Evolutionary conservation across 1,140 invertebrate genomes (phyloP).

Genomic region (Hyphantria cunea): DNA sequence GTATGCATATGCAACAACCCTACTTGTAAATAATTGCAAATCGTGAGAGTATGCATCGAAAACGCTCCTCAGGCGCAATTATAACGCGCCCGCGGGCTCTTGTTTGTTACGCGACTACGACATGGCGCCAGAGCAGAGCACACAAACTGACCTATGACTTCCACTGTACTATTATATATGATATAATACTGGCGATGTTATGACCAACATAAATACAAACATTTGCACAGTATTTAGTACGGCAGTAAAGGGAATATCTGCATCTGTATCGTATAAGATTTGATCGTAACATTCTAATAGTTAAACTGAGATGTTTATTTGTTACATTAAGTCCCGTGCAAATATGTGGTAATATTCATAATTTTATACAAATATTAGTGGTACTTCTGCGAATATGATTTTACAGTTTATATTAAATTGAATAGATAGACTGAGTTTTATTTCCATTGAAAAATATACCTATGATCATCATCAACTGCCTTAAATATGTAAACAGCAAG

Average conservation of each 20-base stretch:
- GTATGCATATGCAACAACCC: conserved; percentile 8
- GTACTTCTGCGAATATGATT: no score
- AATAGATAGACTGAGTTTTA: no score
- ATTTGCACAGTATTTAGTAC: conserved; percentile 18
- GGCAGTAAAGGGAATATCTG: conserved; percentile 6
- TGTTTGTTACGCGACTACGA: conserved; percentile 43
- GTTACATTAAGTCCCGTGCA: background rate
- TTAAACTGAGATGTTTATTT: conserved; percentile 7
- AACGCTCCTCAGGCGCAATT: conserved; percentile 49
- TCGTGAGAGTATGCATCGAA: conserved; percentile 11
- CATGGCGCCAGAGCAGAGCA: conserved; percentile 40
- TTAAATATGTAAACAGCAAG: no score
- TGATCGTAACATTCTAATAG: background rate
- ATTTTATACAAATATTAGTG: no score
- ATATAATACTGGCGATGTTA: conserved; percentile 4
- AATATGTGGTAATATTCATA: background rate
- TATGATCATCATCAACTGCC: no score
- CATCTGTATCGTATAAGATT: background rate
- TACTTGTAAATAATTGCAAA: conserved; percentile 17
- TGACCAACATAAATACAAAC: conserved; percentile 18
- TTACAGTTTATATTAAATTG: no score
- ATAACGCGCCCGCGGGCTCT: conserved; percentile 49
- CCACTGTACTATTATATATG: background rate
- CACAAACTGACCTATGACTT: conserved; percentile 45
- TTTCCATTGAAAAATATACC: no score